Evolutionary conservation across 2,888 invertebrate species (phyloP), one percentile per base, ranked within the genome.

Genomic region (Galerucella pusilla): DNA sequence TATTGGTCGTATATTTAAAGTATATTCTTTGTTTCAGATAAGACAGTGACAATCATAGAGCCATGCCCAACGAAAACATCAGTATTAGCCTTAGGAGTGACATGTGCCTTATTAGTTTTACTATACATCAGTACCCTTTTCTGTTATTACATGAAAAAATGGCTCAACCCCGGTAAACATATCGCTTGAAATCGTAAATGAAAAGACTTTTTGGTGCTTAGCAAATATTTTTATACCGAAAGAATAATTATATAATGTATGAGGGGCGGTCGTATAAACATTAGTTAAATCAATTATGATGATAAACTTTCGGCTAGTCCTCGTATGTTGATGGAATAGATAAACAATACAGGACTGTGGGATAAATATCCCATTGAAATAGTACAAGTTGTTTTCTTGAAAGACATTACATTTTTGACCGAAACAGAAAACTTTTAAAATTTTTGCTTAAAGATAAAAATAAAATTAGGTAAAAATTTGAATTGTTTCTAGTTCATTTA

Each of bases 101-200:
- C 97, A 71, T 97, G 97, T 87, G 96, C 96, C 75, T 91, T 97
- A 77, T 90, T 97, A 84, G 92, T 97, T 70, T 91, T 97, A 74
- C 91, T 97, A 73, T 97, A 97, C 89, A 93, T 97, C 84, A 96
- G 96, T 83, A 97, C 96, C 69, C 91, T 97, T 84, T 96, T 96
- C 90, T 96, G 95, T 88, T 96, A 96, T 89, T 96, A 95, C 90
- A 96, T 96, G 94, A 95, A 95, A 87, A 96, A 96, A 87, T 96
- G 96, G 96, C 90, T 96, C 87, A 91, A 93, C 80, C 96, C 96
- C 14, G 93, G 94, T 83, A 96, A 96, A 88, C 94, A 93, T 88
- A 91, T 95, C 90, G 90, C 91, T 85, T 93, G 90, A 90, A 60
- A 78, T 35, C 57, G 59, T 45, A 66, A 12, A n/a, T 65, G 57